phyloP scores from a whole-genome alignment of 2,888 invertebrate genomes.

The Autographa pulchrina region DNA sequence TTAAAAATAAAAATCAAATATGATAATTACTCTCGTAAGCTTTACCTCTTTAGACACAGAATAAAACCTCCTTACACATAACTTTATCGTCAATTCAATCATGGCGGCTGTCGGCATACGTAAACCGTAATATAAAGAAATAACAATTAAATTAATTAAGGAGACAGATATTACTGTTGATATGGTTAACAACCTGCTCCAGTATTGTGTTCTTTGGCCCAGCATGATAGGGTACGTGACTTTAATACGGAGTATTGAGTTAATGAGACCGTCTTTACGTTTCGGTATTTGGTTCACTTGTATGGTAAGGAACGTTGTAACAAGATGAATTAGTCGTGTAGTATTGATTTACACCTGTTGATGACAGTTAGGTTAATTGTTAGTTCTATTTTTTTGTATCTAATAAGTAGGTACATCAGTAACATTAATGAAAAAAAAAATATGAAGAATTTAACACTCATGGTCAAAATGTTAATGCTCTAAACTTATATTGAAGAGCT shows the following conservation, averaged over 20 bases:
- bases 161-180: slow-evolving; percentile 30
- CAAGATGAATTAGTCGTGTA: slow-evolving; percentile 13
- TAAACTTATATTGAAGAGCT: neutral
- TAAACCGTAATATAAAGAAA: slow-evolving; percentile 8
- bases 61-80: neutral
- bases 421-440: too few relatives aligned
- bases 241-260: neutral
- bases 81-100: neutral
- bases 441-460: too few relatives aligned
- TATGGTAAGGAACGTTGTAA: slow-evolving; percentile 20
- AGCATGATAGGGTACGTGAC: neutral
- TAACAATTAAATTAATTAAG: slow-evolving; percentile 42
- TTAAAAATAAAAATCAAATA: too few relatives aligned
- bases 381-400: neutral
- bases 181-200: neutral
- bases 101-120: neutral
- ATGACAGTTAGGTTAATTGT: neutral
- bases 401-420: too few relatives aligned
- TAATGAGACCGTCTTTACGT: neutral
- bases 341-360: slow-evolving; percentile 21
- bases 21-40: too few relatives aligned
- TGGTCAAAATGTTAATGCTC: too few relatives aligned
- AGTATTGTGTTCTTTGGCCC: neutral
- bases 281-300: slow-evolving; percentile 22
- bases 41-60: too few relatives aligned